Evolutionary conservation across 2,888 invertebrate species (phyloP).

Genomic region (Celastrina argiolus): DNA sequence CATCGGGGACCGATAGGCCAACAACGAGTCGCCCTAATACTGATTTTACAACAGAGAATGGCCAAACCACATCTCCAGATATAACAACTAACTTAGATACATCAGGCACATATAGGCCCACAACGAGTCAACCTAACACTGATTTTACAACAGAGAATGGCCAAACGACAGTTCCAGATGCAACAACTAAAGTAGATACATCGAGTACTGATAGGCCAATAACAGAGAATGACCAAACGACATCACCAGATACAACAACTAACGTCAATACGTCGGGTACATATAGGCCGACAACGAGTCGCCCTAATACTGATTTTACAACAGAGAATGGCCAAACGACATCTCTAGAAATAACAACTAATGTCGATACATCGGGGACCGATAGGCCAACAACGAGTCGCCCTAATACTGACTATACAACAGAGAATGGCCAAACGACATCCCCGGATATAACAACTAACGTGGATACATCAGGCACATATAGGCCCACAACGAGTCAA

Average conservation of each 20-base stretch:
- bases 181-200: constrained; percentile 3
- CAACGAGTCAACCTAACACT: too few species aligned
- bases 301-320: background rate
- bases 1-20: background rate
- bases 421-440: background rate
- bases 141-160: background rate
- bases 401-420: background rate
- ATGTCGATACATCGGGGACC: background rate
- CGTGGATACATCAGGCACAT: background rate
- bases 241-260: constrained; percentile 2
- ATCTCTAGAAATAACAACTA: background rate
- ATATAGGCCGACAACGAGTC: background rate
- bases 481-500: background rate
- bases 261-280: background rate
- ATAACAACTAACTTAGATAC: background rate
- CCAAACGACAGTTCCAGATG: too few species aligned
- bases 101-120: background rate
- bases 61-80: background rate
- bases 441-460: background rate
- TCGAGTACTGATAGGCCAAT: background rate
- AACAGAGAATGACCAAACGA: constrained; percentile 17
- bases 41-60: background rate
- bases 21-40: background rate
- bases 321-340: constrained; percentile 18
- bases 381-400: background rate